Base-by-base conservation (phyloP, 2,113 vertebrate genomes). In the Anguilla rostrata region DNA sequence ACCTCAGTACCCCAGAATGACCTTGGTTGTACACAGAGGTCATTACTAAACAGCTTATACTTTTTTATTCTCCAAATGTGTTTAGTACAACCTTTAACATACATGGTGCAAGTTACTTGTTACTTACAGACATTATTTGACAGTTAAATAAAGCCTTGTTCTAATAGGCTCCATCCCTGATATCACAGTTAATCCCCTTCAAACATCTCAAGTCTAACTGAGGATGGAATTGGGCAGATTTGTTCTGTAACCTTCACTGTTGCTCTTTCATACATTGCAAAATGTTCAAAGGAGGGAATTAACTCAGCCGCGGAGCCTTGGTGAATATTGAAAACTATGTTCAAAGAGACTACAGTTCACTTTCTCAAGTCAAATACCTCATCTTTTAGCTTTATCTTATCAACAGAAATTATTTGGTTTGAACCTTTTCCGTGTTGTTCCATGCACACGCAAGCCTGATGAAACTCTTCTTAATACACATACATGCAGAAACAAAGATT, bases 251-350 rank as follows among this genome's bases (percentile, higher is more conserved):
- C 39, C 75, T 15, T 60, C 66, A 81, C 81, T 75, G 53, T 43
- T 46, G 43, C 83, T 87, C 87, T 86, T 88, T 86, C 81, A 84
- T 78, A 41, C 29, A 75, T 43, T 83, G 29, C 46, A 53, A n/a
- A 40, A 82, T 26, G 26, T 87, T 85, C 63, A 86, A 87, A 78
- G 81, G 84, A 87, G 83, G 43, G 79, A 84, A 88, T 90, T 87
- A 85, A 75, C 56, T 53, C 71, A 81, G 83, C 18, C 14, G 49
- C 49, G 63, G 83, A 87, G 85, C 87, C 81, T 22, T 75, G 29
- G 71, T 75, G 71, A 75, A 75, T 75, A 75, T 75, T 34, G 26
- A 75, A 75, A 75, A 75, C 71, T 75, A 75, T 75, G 71, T 75
- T 75, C 71, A 75, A 34, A 34, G 71, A 26, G n/a, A 26, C 26